phyloP scores from a whole-genome alignment of 2,113 vertebrate genomes.

The Ovis canadensis region DNA sequence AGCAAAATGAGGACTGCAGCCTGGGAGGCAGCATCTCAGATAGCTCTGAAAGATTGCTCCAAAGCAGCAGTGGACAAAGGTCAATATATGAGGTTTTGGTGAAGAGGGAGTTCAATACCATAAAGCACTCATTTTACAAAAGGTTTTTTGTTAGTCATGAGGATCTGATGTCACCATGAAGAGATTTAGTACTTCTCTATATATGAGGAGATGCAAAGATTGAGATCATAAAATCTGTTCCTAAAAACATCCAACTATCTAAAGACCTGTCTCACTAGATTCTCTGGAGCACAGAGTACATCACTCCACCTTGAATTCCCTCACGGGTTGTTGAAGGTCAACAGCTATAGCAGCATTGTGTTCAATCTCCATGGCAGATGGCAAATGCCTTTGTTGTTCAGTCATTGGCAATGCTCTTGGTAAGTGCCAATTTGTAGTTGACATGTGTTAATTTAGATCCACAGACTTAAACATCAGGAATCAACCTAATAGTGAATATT shows the following conservation, averaged over 20 bases:
- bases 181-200: neutral
- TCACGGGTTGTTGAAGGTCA: neutral
- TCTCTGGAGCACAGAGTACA: neutral
- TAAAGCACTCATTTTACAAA: neutral
- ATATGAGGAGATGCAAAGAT: neutral
- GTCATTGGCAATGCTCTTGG: neutral
- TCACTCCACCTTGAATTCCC: neutral
- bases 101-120: neutral
- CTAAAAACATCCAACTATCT: neutral
- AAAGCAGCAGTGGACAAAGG: neutral
- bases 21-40: neutral
- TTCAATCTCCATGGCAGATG: neutral
- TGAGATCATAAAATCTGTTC: neutral
- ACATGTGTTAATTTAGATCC: neutral
- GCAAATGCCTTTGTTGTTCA: neutral
- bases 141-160: neutral
- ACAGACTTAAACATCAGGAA: neutral
- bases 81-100: neutral
- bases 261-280: neutral
- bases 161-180: neutral
- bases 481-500: neutral
- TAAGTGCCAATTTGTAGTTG: neutral
- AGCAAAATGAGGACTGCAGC: neutral
- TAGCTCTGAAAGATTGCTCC: neutral
- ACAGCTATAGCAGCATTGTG: neutral